Percentiles rank a stretch among this genome's conserved stretches.
Conservation (phyloP, 1,140 invertebrate species). For the Tyrophagus putrescentiae region DNA sequence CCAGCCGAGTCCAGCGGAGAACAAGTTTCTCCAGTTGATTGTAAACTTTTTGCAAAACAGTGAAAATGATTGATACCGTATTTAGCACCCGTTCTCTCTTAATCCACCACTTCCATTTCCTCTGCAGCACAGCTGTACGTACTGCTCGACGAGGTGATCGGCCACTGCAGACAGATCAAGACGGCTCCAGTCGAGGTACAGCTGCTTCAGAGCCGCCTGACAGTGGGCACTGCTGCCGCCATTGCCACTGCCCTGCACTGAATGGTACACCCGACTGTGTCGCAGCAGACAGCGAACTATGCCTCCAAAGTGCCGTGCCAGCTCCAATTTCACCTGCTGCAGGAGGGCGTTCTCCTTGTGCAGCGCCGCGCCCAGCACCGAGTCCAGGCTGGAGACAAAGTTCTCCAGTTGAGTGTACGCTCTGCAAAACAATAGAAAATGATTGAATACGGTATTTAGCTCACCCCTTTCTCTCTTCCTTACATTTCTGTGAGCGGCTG, state of each 20-base stretch:
- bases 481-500: conserved; percentile 33
- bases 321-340: conserved; percentile 4
- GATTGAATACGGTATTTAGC: not conserved
- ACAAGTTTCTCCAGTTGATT: too few relatives aligned
- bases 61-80: too few relatives aligned
- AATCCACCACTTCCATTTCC: too few relatives aligned
- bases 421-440: not conserved
- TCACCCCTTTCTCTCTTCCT: conserved; percentile 10
- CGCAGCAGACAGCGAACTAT: not conserved
- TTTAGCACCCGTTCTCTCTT: too few relatives aligned
- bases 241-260: not conserved
- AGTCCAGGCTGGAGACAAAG: conserved; percentile 1
- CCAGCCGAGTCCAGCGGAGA: too few relatives aligned
- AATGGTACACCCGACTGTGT: not conserved
- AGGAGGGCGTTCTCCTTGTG: not conserved
- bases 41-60: too few relatives aligned
- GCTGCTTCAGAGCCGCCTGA: not conserved
- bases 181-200: not conserved
- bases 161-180: not conserved
- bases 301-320: not conserved
- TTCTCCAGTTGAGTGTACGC: conserved; percentile 1
- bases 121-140: too few relatives aligned
- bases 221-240: not conserved
- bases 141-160: conserved; percentile 22
- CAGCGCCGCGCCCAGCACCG: conserved; percentile 2